These are phyloP conservation scores for Tetragonisca angustula DNA, from an alignment of 2,888 invertebrate genomes.

Conservation along the genomic window DNA sequence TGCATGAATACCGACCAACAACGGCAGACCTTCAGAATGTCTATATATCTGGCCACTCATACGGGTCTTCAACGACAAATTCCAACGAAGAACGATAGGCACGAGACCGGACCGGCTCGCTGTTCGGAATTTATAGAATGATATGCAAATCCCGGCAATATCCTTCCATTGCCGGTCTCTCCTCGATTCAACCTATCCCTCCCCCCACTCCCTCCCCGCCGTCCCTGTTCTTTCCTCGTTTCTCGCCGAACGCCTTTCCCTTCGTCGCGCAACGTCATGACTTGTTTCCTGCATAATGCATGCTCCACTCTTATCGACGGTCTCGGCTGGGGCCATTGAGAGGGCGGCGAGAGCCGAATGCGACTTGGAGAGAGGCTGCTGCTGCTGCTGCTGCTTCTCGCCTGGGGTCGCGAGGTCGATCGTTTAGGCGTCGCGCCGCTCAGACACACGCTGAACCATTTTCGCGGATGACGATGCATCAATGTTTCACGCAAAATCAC, in stretches of 20 bases:
- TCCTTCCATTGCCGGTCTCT: conserved; percentile 67
- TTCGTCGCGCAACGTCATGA: conserved; percentile 28
- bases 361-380: conserved; percentile 27
- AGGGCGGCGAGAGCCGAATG: conserved; percentile 29
- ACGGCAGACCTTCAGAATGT: conserved; percentile 35
- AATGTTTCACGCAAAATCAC: conserved; percentile 69
- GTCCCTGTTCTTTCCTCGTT: conserved; percentile 1
- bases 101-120: conserved; percentile 50
- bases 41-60: conserved; percentile 29
- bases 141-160: conserved; percentile 76
- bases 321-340: conserved; percentile 26
- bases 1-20: not conserved
- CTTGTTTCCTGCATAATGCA: conserved; percentile 71
- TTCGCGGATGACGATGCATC: conserved; percentile 57
- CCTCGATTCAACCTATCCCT: conserved; percentile 53
- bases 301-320: conserved; percentile 61
- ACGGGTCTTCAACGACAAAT: conserved; percentile 51
- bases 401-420: not conserved
- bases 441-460: conserved; percentile 35
- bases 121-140: conserved; percentile 77
- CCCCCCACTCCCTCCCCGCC: conserved; percentile 6
- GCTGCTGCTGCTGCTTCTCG: conserved; percentile 22
- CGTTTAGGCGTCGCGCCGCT: conserved; percentile 18
- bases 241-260: not conserved
- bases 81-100: conserved; percentile 37